Evolutionary conservation across 2,113 vertebrate species (phyloP).

Genomic region (Sylvilagus bachmani): DNA sequence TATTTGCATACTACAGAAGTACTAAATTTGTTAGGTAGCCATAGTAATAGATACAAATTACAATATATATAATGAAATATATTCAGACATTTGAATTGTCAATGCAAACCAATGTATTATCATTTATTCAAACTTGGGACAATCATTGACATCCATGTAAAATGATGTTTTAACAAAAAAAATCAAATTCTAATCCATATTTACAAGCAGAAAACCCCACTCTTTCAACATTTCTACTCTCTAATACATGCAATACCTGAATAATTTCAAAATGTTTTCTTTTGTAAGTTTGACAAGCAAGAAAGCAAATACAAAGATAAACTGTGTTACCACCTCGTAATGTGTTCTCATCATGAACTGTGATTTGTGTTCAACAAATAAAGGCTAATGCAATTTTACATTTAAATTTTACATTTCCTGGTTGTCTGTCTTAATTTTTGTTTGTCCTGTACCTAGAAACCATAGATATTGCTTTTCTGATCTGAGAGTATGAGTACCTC

Average conservation of each 20-base stretch:
- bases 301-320: constrained; percentile 60
- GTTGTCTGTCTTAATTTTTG: neutral
- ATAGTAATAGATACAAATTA: neutral
- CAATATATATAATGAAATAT: neutral
- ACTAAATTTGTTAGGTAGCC: neutral
- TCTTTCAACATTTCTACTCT: constrained; percentile 75
- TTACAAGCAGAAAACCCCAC: constrained; percentile 42
- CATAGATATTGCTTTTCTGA: neutral
- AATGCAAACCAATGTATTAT: neutral
- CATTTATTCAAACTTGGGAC: constrained; percentile 11
- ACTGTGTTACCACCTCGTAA: neutral
- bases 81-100: neutral
- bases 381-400: neutral
- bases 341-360: constrained; percentile 25
- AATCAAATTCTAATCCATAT: constrained; percentile 28
- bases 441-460: neutral
- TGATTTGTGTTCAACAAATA: neutral
- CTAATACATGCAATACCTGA: constrained; percentile 64
- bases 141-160: neutral
- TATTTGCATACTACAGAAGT: neutral
- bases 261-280: constrained; percentile 74
- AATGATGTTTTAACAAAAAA: neutral
- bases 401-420: neutral
- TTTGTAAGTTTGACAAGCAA: constrained; percentile 56
- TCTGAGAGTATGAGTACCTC: neutral